phyloP scores from a whole-genome alignment of 1,140 invertebrate genomes.

The Eurosta solidaginis region DNA sequence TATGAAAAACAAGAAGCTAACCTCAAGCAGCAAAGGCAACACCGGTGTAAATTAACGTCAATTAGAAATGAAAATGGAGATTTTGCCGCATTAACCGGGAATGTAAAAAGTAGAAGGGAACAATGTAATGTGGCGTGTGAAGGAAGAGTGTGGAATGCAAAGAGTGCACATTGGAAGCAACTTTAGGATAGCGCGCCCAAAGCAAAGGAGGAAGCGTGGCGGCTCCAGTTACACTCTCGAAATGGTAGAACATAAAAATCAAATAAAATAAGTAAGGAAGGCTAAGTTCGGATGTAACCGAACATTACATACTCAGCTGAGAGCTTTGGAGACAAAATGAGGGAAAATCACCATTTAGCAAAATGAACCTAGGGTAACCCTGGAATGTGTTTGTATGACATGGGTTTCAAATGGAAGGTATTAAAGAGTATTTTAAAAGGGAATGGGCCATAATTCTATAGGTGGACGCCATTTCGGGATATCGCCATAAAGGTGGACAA shows the following conservation, averaged over 20 bases:
- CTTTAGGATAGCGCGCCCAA: neutral
- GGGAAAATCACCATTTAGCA: no score
- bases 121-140: neutral
- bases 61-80: conserved; percentile 28
- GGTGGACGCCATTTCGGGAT: no score
- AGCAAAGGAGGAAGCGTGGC: conserved; percentile 4
- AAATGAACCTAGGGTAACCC: no score
- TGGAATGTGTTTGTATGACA: no score
- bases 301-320: no score
- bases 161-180: neutral
- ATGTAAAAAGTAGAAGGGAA: neutral
- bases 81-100: neutral
- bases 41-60: conserved; percentile 22
- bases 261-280: neutral
- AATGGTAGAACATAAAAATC: neutral
- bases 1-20: neutral
- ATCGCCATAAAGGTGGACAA: no score
- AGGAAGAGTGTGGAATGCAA: neutral
- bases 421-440: no score
- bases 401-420: no score
- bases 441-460: no score
- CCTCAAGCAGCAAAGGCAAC: conserved; percentile 10
- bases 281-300: no score
- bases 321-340: no score
- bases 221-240: conserved; percentile 6